phyloP scores from a whole-genome alignment of 2,797 vertebrate species.

The Chromis chromis region DNA sequence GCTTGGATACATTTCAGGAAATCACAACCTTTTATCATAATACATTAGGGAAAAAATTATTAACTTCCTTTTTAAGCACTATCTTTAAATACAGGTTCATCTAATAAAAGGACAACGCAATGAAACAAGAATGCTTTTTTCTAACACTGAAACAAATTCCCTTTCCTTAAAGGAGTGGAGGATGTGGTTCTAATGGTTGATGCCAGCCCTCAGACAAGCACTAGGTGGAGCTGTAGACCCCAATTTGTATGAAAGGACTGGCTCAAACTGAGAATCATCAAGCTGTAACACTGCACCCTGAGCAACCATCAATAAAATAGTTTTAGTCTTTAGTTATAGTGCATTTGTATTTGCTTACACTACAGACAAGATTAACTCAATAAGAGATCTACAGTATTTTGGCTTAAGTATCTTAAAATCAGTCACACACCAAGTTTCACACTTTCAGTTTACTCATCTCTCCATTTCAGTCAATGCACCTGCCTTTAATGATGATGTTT shows the following conservation, averaged over 20 bases:
- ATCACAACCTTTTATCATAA: too few relatives aligned
- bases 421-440: background rate
- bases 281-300: background rate
- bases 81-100: too few relatives aligned
- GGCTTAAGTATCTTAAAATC: background rate
- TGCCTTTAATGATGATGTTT: background rate
- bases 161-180: slow-evolving; percentile 3
- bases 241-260: background rate
- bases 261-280: background rate
- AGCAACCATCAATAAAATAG: background rate
- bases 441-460: background rate
- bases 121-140: background rate
- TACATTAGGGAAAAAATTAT: too few relatives aligned
- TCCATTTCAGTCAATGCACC: background rate
- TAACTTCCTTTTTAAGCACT: too few relatives aligned
- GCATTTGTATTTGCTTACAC: background rate
- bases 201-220: slow-evolving; percentile 33
- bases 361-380: too few relatives aligned
- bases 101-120: too few relatives aligned
- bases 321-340: background rate
- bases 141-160: background rate
- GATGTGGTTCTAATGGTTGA: background rate
- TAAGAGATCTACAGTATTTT: background rate
- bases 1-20: background rate
- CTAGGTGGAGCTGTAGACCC: slow-evolving; percentile 54